phyloP scores from a whole-genome alignment of 1,140 invertebrate species.

The Episyrphus balteatus region DNA sequence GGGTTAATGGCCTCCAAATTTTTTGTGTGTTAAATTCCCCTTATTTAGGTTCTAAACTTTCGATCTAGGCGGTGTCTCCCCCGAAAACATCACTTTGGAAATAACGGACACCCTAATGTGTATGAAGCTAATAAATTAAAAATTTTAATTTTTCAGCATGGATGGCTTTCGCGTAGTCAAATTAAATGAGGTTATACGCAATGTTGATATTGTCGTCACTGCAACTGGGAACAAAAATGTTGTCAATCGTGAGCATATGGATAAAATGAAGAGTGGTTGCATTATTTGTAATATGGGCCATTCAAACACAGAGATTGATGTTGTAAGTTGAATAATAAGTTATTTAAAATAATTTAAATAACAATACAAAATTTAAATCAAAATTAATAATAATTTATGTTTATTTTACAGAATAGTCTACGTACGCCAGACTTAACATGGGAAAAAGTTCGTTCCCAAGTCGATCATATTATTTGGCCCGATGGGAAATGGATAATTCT shows the following conservation, averaged over 20 bases:
- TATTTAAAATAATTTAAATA: neutral
- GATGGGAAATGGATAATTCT: slow-evolving; percentile 86
- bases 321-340: slow-evolving; percentile 28
- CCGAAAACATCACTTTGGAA: no score
- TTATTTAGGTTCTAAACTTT: no score
- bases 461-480: slow-evolving; percentile 95
- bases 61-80: no score
- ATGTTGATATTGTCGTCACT: slow-evolving; percentile 89
- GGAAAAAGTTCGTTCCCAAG: slow-evolving; percentile 95
- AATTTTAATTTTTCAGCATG: slow-evolving; percentile 58
- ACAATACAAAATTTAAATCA: neutral
- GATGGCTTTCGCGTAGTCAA: slow-evolving; percentile 94
- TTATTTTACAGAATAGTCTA: slow-evolving; percentile 60
- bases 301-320: slow-evolving; percentile 96
- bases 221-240: slow-evolving; percentile 96
- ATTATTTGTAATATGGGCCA: slow-evolving; percentile 98
- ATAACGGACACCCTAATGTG: no score
- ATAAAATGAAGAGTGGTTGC: slow-evolving; percentile 94
- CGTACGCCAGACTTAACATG: slow-evolving; percentile 88
- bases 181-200: slow-evolving; percentile 67
- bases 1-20: no score
- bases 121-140: neutral
- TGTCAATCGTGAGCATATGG: slow-evolving; percentile 89
- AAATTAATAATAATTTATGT: neutral
- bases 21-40: no score